Percentiles rank a stretch among this genome's conserved stretches.
Evolutionary conservation across 2,113 vertebrate species (phyloP).

Genomic region (Oncorhynchus nerka): DNA sequence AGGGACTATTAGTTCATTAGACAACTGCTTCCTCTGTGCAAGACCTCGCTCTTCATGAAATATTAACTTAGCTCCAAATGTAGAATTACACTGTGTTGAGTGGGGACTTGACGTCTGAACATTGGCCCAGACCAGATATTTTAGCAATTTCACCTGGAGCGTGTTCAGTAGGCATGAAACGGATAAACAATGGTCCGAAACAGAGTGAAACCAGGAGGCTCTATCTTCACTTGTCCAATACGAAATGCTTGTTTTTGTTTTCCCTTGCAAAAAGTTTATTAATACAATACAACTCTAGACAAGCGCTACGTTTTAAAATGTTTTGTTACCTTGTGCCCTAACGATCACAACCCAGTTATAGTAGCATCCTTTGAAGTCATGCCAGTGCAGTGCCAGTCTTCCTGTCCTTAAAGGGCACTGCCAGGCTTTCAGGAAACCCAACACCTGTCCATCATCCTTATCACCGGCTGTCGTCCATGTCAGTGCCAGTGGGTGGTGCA

Average conservation of each 20-base stretch:
- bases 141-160: no score
- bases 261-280: no score
- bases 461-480: slow-evolving; percentile 41
- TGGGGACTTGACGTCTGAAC: slow-evolving; percentile 32
- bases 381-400: slow-evolving; percentile 14
- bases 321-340: no score
- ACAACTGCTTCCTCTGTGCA: slow-evolving; percentile 36
- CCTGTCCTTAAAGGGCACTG: slow-evolving; percentile 14
- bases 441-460: slow-evolving; percentile 49
- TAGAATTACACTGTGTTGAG: slow-evolving; percentile 15
- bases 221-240: no score
- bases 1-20: slow-evolving; percentile 56
- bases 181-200: no score
- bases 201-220: no score
- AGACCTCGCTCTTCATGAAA: slow-evolving; percentile 51
- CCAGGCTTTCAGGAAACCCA: slow-evolving; percentile 26
- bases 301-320: no score
- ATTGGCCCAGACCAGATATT: slow-evolving; percentile 19
- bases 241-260: no score
- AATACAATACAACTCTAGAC: no score
- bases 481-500: slow-evolving; percentile 40
- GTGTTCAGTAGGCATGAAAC: no score
- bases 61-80: slow-evolving; percentile 50
- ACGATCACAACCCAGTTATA: neutral
- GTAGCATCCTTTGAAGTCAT: neutral